Conservation (phyloP, 2,888 invertebrate genomes). For the Microchrysa polita region DNA sequence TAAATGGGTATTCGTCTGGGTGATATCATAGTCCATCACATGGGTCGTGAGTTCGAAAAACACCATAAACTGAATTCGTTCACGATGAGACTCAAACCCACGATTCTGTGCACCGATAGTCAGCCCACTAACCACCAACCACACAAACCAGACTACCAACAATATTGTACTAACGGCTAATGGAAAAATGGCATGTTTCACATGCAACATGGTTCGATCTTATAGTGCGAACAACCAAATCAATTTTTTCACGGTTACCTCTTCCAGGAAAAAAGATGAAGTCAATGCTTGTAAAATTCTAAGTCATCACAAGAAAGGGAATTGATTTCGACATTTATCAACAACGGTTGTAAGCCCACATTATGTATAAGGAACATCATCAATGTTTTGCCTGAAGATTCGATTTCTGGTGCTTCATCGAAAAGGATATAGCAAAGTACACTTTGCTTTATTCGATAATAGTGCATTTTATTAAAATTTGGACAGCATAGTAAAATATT, state of each 20-base stretch:
- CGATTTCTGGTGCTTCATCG: not conserved
- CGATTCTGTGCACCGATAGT: no score
- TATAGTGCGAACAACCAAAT: not conserved
- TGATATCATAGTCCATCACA: no score
- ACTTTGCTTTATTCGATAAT: not conserved
- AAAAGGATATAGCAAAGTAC: not conserved
- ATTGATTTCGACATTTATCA: not conserved
- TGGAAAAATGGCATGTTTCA: no score
- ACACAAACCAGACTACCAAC: no score
- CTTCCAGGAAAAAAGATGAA: not conserved
- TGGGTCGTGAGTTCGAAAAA: no score
- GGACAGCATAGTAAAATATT: no score
- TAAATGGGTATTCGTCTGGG: no score
- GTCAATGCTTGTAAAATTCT: not conserved
- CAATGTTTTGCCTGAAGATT: not conserved
- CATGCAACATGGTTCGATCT: not conserved
- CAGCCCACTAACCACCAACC: no score
- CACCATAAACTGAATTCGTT: no score
- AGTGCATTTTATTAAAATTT: no score
- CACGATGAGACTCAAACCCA: no score
- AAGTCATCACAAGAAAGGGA: not conserved
- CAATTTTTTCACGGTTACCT: constrained; percentile 20
- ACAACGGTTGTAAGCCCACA: not conserved
- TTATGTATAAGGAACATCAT: not conserved
- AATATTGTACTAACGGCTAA: no score